These are phyloP conservation scores for Periophthalmus magnuspinnatus DNA, from an alignment of 2,797 vertebrate species.

Conservation along the genomic window DNA sequence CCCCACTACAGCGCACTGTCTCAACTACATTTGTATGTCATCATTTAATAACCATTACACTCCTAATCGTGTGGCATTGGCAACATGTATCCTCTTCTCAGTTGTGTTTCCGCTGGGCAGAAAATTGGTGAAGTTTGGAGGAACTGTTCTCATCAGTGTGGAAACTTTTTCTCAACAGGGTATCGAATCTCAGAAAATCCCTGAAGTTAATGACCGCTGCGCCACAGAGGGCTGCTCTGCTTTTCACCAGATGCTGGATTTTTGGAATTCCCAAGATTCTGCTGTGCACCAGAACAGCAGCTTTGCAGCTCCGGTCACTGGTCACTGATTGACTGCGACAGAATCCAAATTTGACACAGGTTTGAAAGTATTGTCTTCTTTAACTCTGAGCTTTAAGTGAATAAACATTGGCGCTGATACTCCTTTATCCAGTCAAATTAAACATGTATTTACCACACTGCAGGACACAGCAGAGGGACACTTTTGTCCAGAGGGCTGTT, in stretches of 20 bases:
- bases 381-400: neutral
- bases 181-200: constrained; percentile 72
- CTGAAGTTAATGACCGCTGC: constrained; percentile 75
- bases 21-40: constrained; percentile 56
- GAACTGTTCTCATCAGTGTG: constrained; percentile 65
- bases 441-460: neutral
- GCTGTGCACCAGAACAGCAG: constrained; percentile 71
- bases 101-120: constrained; percentile 57
- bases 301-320: constrained; percentile 60
- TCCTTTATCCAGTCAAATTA: neutral
- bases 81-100: constrained; percentile 39
- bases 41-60: constrained; percentile 66
- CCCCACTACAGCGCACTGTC: constrained; percentile 19
- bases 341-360: constrained; percentile 68
- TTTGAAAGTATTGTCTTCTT: neutral
- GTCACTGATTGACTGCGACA: constrained; percentile 74
- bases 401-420: neutral
- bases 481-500: no score
- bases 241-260: constrained; percentile 75
- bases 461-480: no score
- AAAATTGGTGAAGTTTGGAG: constrained; percentile 69
- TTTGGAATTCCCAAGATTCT: constrained; percentile 76
- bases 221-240: constrained; percentile 72
- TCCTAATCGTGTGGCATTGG: constrained; percentile 43
- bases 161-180: constrained; percentile 74